Evolutionary conservation across 2,888 invertebrate species (phyloP), one percentile per base, ranked within the genome.

Genomic region (Heliconius hortense): DNA sequence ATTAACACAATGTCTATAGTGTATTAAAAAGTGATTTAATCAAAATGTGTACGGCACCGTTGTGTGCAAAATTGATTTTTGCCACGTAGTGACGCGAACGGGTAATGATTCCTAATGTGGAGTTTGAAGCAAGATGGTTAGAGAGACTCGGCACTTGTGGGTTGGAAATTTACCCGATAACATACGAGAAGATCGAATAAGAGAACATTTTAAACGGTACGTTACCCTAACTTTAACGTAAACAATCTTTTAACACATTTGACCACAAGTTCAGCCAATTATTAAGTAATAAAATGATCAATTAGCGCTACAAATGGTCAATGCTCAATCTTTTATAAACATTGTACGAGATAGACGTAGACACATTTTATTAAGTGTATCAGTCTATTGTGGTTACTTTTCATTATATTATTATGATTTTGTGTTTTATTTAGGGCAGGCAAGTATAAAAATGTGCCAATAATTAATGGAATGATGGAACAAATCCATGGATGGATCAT

Each of bases 121-220:
- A 97, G 96, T 96, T 96, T 95, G 96, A 97, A 96, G 97, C 97
- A 98, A 97, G 97, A 99, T 99, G 99, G 99, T 99, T 97, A 98
- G 99, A 97, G 98, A 99, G 98, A 98, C 98, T 96, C 98, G 99
- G 96, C 98, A 99, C 96, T 97, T 99, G 96, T 98, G 98, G 98
- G 98, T 99, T 97, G 99, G 98, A 97, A 99, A 98, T 97, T 97
- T 99, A 97, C 98, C 99, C 97, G 98, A 98, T 96, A 98, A 98
- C 96, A 97, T 98, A 96, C 97, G 98, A 93, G 98, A 98, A 95
- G 98, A 98, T 95, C 97, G 97, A 95, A 98, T 98, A 95, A 96
- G 97, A 96, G 98, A 98, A 95, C 97, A 98, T 95, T 98, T 99
- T 95, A 98, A 98, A 97, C 97, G 98, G 98, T 98, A 96, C 96